Conservation (phyloP, 2,888 invertebrate genomes). For the Silvanus unidentatus region DNA sequence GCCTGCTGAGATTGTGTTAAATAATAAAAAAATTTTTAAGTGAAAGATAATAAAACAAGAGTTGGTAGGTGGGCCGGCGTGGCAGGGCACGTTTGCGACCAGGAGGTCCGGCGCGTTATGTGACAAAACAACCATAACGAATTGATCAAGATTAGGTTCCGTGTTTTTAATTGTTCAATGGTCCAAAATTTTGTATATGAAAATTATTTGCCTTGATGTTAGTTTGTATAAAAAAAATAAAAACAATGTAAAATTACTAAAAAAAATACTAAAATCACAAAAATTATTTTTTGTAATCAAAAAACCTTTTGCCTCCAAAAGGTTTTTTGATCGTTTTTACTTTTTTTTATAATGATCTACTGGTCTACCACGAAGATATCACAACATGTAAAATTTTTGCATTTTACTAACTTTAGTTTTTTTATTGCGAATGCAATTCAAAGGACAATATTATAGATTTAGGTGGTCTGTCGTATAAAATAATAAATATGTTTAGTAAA, state of each 20-base stretch:
- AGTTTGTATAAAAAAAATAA: too few relatives aligned
- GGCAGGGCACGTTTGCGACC: constrained; percentile 40
- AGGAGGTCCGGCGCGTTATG: constrained; percentile 46
- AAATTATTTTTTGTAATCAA: neutral
- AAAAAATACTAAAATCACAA: neutral
- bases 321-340: too few relatives aligned
- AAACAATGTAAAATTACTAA: neutral
- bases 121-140: constrained; percentile 46
- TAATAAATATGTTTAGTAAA: too few relatives aligned
- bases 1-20: constrained; percentile 38
- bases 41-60: constrained; percentile 42
- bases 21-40: constrained; percentile 34
- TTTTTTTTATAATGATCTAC: too few relatives aligned
- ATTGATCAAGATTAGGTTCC: constrained; percentile 45
- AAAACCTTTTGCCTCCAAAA: too few relatives aligned
- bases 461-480: too few relatives aligned
- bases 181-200: constrained; percentile 28
- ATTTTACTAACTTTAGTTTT: too few relatives aligned
- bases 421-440: too few relatives aligned
- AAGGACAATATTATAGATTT: too few relatives aligned
- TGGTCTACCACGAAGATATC: too few relatives aligned
- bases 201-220: neutral
- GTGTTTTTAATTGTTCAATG: constrained; percentile 44
- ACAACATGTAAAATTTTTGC: too few relatives aligned
- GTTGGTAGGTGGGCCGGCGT: constrained; percentile 43